phyloP scores from a whole-genome alignment of 2,888 invertebrate species.

The Erebia palarica region DNA sequence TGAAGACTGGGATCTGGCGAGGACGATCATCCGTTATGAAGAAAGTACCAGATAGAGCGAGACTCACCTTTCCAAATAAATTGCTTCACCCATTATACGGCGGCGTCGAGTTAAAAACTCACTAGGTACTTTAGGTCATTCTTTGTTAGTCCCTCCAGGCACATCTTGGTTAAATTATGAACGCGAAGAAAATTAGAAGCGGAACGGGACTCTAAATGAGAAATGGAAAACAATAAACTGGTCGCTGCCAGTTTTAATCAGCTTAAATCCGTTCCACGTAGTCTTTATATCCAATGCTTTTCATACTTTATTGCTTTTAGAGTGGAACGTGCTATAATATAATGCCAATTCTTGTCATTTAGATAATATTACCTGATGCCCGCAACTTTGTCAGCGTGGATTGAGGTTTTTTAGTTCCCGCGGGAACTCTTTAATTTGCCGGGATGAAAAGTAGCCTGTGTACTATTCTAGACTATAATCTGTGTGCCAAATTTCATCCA shows the following conservation, averaged over 20 bases:
- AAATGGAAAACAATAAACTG: slow-evolving; percentile 19
- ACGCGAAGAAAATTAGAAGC: slow-evolving; percentile 7
- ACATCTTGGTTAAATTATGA: slow-evolving; percentile 11
- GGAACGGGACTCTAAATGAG: slow-evolving; percentile 15
- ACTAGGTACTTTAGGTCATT: not conserved
- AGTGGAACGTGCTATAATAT: not conserved
- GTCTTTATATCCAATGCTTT: slow-evolving; percentile 13
- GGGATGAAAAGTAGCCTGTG: no score
- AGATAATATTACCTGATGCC: no score
- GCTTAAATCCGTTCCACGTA: slow-evolving; percentile 8
- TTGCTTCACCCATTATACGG: no score
- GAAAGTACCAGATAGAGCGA: no score
- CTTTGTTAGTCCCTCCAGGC: not conserved
- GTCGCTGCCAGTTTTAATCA: slow-evolving; percentile 16
- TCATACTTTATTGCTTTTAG: slow-evolving; percentile 1
- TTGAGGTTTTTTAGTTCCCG: no score
- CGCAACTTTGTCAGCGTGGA: no score
- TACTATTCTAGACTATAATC: no score
- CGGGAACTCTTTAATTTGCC: no score
- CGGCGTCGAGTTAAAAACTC: not conserved
- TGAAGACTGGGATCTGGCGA: no score
- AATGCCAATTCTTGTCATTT: not conserved
- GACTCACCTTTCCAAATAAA: no score
- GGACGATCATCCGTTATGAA: no score
- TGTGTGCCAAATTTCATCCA: no score